Evolutionary conservation across 2,888 invertebrate species (phyloP).

Genomic region (Campopleginae sp.): DNA sequence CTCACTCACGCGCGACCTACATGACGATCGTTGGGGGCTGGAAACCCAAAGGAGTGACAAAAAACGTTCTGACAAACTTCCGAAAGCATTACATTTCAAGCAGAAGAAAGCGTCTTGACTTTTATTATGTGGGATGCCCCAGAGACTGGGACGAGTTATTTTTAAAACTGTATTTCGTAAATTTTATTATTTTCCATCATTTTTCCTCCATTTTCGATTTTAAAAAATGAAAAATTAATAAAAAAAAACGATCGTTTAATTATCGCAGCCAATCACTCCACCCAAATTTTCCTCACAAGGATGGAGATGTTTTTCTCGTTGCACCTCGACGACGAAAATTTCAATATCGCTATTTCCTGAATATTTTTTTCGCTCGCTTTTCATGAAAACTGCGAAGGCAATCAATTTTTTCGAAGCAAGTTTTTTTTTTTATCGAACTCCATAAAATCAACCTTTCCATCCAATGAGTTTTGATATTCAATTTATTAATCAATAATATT

Average conservation of each 20-base stretch:
- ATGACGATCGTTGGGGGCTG: slow-evolving; percentile 17
- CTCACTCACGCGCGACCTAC: slow-evolving; percentile 46
- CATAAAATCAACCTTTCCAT: not conserved
- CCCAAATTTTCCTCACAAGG: too few species aligned
- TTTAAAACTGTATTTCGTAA: not conserved
- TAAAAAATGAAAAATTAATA: too few species aligned
- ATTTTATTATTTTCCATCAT: not conserved
- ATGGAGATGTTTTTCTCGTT: too few species aligned
- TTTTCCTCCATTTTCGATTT: not conserved
- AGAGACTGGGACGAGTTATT: not conserved
- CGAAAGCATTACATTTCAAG: slow-evolving; percentile 36
- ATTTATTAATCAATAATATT: too few species aligned
- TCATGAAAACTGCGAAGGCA: not conserved
- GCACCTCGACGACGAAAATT: too few species aligned
- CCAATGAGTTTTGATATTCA: not conserved
- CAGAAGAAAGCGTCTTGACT: slow-evolving; percentile 1
- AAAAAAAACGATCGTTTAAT: too few species aligned
- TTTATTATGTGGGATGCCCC: not conserved
- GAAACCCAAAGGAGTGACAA: slow-evolving; percentile 32
- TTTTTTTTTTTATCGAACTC: too few species aligned
- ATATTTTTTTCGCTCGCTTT: not conserved
- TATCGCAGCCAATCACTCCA: too few species aligned
- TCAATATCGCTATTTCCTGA: too few species aligned
- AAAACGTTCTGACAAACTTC: slow-evolving; percentile 46
- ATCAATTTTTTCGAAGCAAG: not conserved